These are phyloP conservation scores for Sitophilus oryzae DNA, from an alignment of 1,140 invertebrate species.

Conservation along the genomic window DNA sequence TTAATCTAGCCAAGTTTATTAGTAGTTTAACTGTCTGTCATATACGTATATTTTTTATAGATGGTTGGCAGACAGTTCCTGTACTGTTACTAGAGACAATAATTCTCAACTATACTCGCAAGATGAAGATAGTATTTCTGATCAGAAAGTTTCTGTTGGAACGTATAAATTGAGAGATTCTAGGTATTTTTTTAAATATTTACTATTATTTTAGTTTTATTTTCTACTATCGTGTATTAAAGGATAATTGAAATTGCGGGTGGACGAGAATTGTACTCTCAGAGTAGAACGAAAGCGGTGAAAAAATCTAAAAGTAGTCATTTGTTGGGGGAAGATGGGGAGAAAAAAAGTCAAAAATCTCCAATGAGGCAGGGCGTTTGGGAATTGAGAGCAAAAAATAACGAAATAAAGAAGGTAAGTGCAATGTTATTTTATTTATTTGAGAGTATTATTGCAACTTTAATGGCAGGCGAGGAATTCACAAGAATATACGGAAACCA, in stretches of 20 bases:
- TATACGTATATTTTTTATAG: too few species aligned
- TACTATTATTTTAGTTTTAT: not conserved
- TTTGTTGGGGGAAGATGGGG: slow-evolving; percentile 44
- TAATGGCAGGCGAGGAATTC: slow-evolving; percentile 37
- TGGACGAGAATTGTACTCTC: slow-evolving; percentile 77
- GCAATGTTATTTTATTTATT: not conserved
- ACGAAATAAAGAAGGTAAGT: slow-evolving; percentile 49
- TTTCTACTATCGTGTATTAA: slow-evolving; percentile 15
- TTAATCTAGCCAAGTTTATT: too few species aligned
- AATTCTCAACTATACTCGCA: slow-evolving; percentile 37
- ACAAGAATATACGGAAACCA: slow-evolving; percentile 57
- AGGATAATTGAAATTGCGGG: slow-evolving; percentile 86
- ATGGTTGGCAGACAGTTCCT: slow-evolving; percentile 42
- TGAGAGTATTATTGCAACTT: not conserved
- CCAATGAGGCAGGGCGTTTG: slow-evolving; percentile 55
- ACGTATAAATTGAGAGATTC: slow-evolving; percentile 46
- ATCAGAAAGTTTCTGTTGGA: slow-evolving; percentile 41
- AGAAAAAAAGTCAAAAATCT: slow-evolving; percentile 54
- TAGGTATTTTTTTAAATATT: slow-evolving; percentile 33
- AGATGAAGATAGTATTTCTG: slow-evolving; percentile 44
- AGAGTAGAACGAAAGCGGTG: slow-evolving; percentile 71
- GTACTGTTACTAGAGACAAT: slow-evolving; percentile 40
- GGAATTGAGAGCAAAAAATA: slow-evolving; percentile 55
- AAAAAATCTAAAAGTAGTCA: slow-evolving; percentile 61
- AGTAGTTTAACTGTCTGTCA: too few species aligned